Conservation (phyloP, 1,140 invertebrate genomes). For the Pollicipes pollicipes region DNA sequence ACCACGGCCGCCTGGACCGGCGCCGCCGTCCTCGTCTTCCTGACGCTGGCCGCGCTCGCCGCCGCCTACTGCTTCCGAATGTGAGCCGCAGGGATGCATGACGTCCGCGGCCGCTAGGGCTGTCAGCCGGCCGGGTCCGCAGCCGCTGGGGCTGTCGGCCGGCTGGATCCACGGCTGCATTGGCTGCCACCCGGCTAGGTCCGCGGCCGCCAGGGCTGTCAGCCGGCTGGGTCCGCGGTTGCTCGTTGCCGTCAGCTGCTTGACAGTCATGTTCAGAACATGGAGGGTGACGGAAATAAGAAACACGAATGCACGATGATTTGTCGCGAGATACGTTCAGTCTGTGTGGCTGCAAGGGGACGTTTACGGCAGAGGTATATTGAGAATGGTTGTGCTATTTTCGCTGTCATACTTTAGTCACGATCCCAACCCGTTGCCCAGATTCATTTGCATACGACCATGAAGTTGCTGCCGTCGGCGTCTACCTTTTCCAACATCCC, state of each 20-base stretch:
- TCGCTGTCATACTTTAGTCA: too few species aligned
- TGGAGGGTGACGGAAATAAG: too few species aligned
- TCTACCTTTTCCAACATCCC: neutral
- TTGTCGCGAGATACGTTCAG: too few species aligned
- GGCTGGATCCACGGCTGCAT: neutral
- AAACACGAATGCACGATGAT: too few species aligned
- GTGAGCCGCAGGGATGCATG: too few species aligned
- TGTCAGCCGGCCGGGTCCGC: neutral
- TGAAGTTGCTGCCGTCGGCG: neutral
- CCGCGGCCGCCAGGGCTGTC: slow-evolving; percentile 14
- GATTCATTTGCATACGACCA: neutral
- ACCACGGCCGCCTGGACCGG: slow-evolving; percentile 22
- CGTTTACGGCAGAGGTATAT: too few species aligned
- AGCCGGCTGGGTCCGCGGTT: neutral
- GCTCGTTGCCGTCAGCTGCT: too few species aligned
- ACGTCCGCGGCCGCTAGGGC: too few species aligned
- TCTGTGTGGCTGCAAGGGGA: too few species aligned
- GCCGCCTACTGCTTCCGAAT: slow-evolving; percentile 25
- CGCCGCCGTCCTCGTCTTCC: slow-evolving; percentile 25
- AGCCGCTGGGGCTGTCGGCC: neutral
- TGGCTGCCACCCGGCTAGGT: neutral
- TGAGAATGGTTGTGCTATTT: too few species aligned
- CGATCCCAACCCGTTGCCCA: too few species aligned
- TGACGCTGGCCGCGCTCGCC: slow-evolving; percentile 24
- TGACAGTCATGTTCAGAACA: too few species aligned